Evolutionary conservation across 2,888 invertebrate genomes (phyloP).

Genomic region (Thelaira solivaga): DNA sequence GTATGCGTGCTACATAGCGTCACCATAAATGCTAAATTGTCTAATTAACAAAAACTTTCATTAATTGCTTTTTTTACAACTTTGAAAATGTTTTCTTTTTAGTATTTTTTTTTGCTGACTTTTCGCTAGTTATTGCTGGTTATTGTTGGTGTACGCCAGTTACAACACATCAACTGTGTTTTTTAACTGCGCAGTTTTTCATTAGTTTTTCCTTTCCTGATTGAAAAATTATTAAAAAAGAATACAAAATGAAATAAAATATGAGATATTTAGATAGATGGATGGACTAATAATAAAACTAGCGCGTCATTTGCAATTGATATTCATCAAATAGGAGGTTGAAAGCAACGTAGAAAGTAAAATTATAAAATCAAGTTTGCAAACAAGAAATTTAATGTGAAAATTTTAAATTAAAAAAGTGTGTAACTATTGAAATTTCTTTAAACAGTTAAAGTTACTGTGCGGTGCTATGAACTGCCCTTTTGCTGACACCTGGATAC

Average conservation of each 20-base stretch:
- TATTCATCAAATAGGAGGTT: no score
- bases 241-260: not conserved
- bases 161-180: not conserved
- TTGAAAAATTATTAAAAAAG: slow-evolving; percentile 9
- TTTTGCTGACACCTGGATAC: no score
- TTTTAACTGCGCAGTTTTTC: slow-evolving; percentile 31
- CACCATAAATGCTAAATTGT: no score
- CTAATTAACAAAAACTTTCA: no score
- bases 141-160: not conserved
- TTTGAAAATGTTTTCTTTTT: not conserved
- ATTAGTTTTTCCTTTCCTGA: slow-evolving; percentile 36
- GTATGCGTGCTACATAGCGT: no score
- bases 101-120: not conserved
- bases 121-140: not conserved
- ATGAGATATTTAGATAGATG: no score
- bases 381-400: no score
- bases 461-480: no score
- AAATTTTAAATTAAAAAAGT: no score
- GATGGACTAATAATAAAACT: not conserved
- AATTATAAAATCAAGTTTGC: not conserved
- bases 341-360: not conserved
- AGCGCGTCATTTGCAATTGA: slow-evolving; percentile 2
- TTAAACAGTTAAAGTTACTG: no score
- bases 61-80: not conserved
- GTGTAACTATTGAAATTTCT: no score